Conservation (phyloP, 2,797 vertebrate species). For the Hapalemur alaotrensis region DNA sequence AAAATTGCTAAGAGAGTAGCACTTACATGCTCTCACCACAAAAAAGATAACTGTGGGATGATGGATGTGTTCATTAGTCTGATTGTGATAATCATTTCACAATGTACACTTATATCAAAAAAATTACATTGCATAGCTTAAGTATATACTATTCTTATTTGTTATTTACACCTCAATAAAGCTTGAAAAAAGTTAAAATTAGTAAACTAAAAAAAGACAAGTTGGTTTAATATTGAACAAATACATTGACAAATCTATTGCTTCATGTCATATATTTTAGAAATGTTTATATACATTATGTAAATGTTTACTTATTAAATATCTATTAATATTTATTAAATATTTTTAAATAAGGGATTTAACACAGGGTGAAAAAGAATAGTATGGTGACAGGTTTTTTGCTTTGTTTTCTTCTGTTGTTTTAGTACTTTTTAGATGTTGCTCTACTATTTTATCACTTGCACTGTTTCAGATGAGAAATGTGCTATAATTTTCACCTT, state of each 20-base stretch:
- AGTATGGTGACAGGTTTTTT: not conserved
- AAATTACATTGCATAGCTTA: not conserved
- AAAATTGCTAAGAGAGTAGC: not conserved
- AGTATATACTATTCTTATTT: not conserved
- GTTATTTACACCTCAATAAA: not conserved
- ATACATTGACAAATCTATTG: not conserved
- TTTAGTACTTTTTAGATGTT: not conserved
- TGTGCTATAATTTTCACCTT: not conserved
- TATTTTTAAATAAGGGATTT: not conserved
- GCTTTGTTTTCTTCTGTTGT: not conserved
- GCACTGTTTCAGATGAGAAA: not conserved
- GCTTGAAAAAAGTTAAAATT: not conserved
- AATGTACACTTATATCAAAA: not conserved
- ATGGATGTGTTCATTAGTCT: not conserved
- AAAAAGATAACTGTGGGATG: not conserved
- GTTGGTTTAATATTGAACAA: not conserved
- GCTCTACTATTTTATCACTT: not conserved
- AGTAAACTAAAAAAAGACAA: slow-evolving; percentile 3
- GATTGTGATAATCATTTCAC: not conserved
- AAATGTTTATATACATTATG: not conserved
- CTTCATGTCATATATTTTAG: not conserved
- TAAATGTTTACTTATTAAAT: not conserved
- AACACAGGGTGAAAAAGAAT: not conserved
- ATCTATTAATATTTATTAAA: not conserved
- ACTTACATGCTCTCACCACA: not conserved